Base-by-base conservation (phyloP, 2,113 vertebrate species). In the Dipodomys stephensi region DNA sequence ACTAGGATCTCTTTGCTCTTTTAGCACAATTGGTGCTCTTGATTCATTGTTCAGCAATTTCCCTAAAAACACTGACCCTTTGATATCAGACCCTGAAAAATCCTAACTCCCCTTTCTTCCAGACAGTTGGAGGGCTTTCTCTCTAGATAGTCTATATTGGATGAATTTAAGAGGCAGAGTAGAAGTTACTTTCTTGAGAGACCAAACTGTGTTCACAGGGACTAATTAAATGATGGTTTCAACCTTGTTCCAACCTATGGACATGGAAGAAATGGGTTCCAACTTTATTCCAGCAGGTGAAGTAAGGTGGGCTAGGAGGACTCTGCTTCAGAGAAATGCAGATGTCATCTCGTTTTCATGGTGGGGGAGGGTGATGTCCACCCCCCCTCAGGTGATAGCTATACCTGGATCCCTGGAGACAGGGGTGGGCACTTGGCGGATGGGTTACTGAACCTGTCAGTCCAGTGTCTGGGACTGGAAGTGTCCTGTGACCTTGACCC, bases 211-310 rank as follows among this genome's bases (percentile, higher is more conserved):
- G 25, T 86, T 82, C 65, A 64, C 3, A 62, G 87, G 87, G 76
- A 81, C 44, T 94, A 81, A 92, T 94, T 88, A 92, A 32, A 60
- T 22, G 35, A 53, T 44, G n/a, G 23, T 10, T 2, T 32, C 69
- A n/a, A 62, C 1, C 10, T 90, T 69, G 65, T 60, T 68, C 12
- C 13, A 27, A 78, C 0, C 71, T 57, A 28, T 22, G 27, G 60
- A 39, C 4, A 16, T 30, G 6, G 49, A 20, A 35, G 35, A 22
- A 81, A 27, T n/a, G 49, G 5, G 1, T 64, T 81, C 30, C 64
- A 83, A 0, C 2, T 1, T 23, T 32, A 11, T 27, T 62, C 18
- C 10, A 22, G 27, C 4, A 6, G 28, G 19, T 15, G 39, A 39
- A 39, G 39, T 39, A 39, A 39, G 39, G 39, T 39, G 39, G 39